Base-by-base conservation (phyloP, 2,113 vertebrate genomes). In the Oryzias celebensis region DNA sequence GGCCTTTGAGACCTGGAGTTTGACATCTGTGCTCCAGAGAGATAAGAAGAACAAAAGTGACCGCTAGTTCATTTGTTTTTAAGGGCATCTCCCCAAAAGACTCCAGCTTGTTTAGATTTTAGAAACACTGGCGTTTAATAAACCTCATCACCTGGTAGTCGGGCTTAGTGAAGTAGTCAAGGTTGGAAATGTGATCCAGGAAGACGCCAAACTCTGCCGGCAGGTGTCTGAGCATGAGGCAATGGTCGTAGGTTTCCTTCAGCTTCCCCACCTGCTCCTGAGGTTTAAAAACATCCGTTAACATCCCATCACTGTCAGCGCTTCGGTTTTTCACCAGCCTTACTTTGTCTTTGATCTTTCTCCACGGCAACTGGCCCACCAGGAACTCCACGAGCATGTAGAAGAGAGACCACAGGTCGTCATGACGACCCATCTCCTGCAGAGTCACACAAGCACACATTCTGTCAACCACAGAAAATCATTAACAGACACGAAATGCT, bases 311-410 rank as follows among this genome's bases (percentile, higher is more conserved):
- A 36, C 20, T 56, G 44, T 23, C 50, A 41, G 51, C 43, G 2
- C 14, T 26, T 65, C 14, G 23, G n/a, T 51, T 59, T 58, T 26
- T 43, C 24, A 0, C 12, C 10, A 3, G n/a, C 45, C 85, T 92
- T 85, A 97, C 97, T 92, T 99, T 99, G 85, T 99, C 96, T 84
- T 99, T 99, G 88, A 99, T 98, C 90, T 98, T 99, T 83, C 97
- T 94, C 97, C 97, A 99, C n/a, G 97, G 97, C 74, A 99, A 78
- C 71, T 99, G 97, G 41, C 97, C 97, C 58, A 98, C 93, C 58
- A 98, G 92, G 87, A 99, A 99, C 78, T 99, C 97, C 75, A 99
- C 96, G 87, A 99, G 87, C 97, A 99, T 99, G 90, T 99, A 99
- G 90, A 98, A 99, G 26, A 99, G 92, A 77, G 97, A 99, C 97